Conservation (phyloP, 2,797 vertebrate genomes). For the Fundulus diaphanus region DNA sequence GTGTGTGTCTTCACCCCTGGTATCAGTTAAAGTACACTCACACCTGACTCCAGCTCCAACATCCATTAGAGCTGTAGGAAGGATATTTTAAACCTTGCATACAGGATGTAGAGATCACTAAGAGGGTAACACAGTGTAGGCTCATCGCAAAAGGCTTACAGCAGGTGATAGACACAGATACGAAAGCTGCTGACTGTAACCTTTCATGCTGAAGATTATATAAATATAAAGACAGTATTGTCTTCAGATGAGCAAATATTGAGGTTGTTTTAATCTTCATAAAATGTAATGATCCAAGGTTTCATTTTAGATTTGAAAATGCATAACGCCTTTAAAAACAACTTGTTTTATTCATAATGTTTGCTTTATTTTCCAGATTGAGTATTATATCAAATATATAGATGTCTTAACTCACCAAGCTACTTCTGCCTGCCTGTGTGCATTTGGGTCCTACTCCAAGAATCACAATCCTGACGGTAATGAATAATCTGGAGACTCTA, state of each 20-base stretch:
- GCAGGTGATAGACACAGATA: neutral
- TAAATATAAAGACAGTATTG: neutral
- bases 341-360: neutral
- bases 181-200: neutral
- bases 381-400: no score
- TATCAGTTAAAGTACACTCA: constrained; percentile 54
- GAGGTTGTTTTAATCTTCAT: neutral
- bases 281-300: neutral
- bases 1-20: constrained; percentile 11
- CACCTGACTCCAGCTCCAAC: constrained; percentile 36
- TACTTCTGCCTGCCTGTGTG: no score
- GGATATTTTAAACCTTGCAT: constrained; percentile 44
- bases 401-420: no score
- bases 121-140: neutral
- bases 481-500: no score
- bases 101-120: constrained; percentile 8
- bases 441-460: no score
- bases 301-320: neutral
- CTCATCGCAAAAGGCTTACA: constrained; percentile 4
- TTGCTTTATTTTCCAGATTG: neutral
- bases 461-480: no score
- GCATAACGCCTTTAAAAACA: no score
- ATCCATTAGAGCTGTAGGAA: constrained; percentile 60
- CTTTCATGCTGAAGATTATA: neutral
- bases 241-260: neutral